A percentile compares a stretch with the other conserved stretches of the same genome.
Evolutionary conservation across 1,140 invertebrate species (phyloP).

Genomic region (Diorhabda carinulata): DNA sequence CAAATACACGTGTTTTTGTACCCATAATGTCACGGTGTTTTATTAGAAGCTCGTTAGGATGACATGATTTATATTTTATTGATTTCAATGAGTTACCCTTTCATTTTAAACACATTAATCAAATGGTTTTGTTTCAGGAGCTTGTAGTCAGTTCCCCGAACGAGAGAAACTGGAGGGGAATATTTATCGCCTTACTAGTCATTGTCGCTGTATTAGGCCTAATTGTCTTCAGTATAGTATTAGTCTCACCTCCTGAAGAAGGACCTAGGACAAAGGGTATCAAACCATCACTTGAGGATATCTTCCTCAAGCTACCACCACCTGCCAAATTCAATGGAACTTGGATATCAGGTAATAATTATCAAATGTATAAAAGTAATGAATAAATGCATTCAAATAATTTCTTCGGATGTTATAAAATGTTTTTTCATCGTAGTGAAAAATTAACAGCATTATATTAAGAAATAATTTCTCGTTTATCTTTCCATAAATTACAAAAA

Average conservation of each 20-base stretch:
- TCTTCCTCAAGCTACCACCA: slow-evolving; percentile 60
- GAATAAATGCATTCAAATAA: too few relatives aligned
- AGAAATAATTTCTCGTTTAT: too few relatives aligned
- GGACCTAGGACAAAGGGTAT: slow-evolving; percentile 62
- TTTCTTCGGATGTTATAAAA: too few relatives aligned
- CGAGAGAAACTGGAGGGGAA: slow-evolving; percentile 85
- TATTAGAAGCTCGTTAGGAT: too few relatives aligned
- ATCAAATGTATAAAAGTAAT: not conserved
- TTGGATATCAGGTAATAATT: slow-evolving; percentile 69
- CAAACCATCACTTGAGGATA: slow-evolving; percentile 63
- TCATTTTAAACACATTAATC: slow-evolving; percentile 5
- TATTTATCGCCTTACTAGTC: slow-evolving; percentile 82
- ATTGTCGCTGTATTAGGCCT: slow-evolving; percentile 81
- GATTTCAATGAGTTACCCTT: not conserved
- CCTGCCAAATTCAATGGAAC: slow-evolving; percentile 67
- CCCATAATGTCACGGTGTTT: too few relatives aligned
- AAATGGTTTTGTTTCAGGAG: slow-evolving; percentile 56
- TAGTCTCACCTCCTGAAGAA: slow-evolving; percentile 73
- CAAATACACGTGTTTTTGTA: too few relatives aligned
- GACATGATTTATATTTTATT: too few relatives aligned
- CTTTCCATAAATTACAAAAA: too few relatives aligned
- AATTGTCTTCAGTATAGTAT: slow-evolving; percentile 81
- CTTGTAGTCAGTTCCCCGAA: slow-evolving; percentile 74
- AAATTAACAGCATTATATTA: too few relatives aligned
- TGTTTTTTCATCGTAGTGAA: too few relatives aligned